Evolutionary conservation across 2,797 vertebrate species (phyloP), one percentile per base, ranked within the genome.

Genomic region (Gadopsis bispinosus): DNA sequence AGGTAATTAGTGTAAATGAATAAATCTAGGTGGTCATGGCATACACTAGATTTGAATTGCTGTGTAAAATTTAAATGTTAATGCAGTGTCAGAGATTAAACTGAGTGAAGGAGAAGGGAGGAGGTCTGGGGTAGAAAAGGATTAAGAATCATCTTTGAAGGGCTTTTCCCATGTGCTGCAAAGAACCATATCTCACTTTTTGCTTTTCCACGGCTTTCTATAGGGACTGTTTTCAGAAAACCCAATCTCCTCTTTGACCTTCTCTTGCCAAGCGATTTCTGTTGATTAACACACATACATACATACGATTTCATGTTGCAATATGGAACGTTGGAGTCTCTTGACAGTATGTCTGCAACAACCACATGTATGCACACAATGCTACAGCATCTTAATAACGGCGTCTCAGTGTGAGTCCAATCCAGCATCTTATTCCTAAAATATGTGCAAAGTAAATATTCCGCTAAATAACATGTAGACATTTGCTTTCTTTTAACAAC

Each of bases 181-280:
- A 79, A 78, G 78, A 89, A 83, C 80, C 88, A 76, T 90, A 91
- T 93, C 89, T 81, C 75, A 74, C 67, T 73, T 86, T 86, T 69
- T 77, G 60, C 81, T 83, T 86, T 88, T 87, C 85, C 78, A 80
- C 35, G 22, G 64, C 76, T 85, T 90, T 87, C 88, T 83, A 83
- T 80, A 70, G 86, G 92, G 79, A 91, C 81, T 84, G 83, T 80
- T 91, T 81, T 87, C 76, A 90, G 71, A 91, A 89, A 91, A 89
- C 76, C 83, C 91, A 93, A 93, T 93, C 91, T 92, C 88, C 89
- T 89, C 80, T 69, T 58, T 92, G 92, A 93, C 93, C 92, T 92
- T 91, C 89, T 88, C 47, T 55, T 83, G 85, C 81, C 82, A 81
- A 26, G 64, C n/a, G 26, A 73, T 84, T 88, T 88, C 84, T 89